These are phyloP conservation scores for Myiozetetes cayanensis DNA, from an alignment of 2,113 vertebrate genomes.

Conservation along the genomic window DNA sequence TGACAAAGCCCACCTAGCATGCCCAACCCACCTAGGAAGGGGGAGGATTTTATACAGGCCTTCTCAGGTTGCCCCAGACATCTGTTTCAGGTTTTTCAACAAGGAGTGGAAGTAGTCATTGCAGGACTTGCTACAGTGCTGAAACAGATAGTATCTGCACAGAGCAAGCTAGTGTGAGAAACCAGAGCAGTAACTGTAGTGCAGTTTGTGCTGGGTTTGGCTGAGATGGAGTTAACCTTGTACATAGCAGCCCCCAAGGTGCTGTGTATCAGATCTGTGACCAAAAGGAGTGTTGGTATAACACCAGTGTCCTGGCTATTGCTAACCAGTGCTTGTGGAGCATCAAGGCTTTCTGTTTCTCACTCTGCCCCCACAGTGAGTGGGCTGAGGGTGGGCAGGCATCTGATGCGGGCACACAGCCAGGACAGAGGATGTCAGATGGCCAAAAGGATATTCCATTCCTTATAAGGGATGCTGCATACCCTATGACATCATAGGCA, in stretches of 20 bases:
- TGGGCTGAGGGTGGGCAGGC: not conserved
- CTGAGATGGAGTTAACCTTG: not conserved
- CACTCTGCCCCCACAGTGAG: accelerated
- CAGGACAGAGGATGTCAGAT: not conserved
- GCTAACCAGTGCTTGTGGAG: not conserved
- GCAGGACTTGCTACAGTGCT: not conserved
- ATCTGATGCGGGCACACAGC: not conserved
- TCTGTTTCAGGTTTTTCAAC: not conserved
- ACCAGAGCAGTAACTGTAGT: not conserved
- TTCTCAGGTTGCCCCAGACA: not conserved
- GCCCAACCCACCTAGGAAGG: not conserved
- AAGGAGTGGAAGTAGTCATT: not conserved
- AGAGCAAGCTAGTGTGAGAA: not conserved
- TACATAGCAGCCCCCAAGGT: not conserved
- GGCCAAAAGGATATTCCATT: not conserved
- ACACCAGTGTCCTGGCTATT: not conserved
- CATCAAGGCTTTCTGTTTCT: not conserved
- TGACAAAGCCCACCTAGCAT: not conserved
- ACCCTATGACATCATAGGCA: not conserved
- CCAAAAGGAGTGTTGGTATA: not conserved
- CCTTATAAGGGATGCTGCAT: not conserved
- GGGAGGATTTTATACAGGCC: not conserved
- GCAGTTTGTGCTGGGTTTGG: not conserved
- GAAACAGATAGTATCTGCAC: not conserved
- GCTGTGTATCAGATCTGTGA: not conserved